Evolutionary conservation across 2,113 vertebrate species (phyloP), one percentile per base, ranked within the genome.

Genomic region (Nothocercus julius): DNA sequence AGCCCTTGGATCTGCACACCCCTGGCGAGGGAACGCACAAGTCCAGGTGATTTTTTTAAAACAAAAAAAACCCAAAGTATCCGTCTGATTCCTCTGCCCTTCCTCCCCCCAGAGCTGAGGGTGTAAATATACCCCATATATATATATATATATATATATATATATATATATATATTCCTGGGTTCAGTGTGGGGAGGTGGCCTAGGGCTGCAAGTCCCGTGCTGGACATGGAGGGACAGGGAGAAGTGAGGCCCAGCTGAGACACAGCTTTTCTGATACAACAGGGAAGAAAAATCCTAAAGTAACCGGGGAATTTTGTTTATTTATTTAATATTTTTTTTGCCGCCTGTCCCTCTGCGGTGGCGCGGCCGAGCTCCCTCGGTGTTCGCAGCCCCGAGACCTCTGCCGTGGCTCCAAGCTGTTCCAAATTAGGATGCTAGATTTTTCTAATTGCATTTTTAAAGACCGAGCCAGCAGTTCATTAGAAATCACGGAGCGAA

Each of bases 361-460:
- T 49, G 49, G 49, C 21, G 49, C 49, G 49, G 49, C 49, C 49
- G 51, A 4, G 80, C 85, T 92, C 83, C 91, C 73, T 49, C 94
- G 47, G 11, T 30, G 34, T 86, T 67, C 58, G 61, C 89, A 74
- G 90, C 78, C 5, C 30, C 11, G 40, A 90, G 90, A 92, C 92
- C 96, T 96, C 94, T 93, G 93, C 51, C 81, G 92, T 80, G 7
- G 77, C 93, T 96, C 81, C 85, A 92, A 96, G 92, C 93, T 96
- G 92, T 94, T 93, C 92, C 56, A 90, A 96, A 97, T 95, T 93
- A 97, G 93, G 90, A 89, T 93, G 95, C 70, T 97, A 78, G 90
- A 89, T 94, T 96, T 85, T 87, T 93, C 92, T 96, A 96, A 96
- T 97, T 96, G 95, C 80, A 4, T 94, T 95, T 96, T 94, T 94